These are phyloP conservation scores for Notechis scutatus DNA, from an alignment of 2,113 vertebrate genomes.

Conservation along the genomic window DNA sequence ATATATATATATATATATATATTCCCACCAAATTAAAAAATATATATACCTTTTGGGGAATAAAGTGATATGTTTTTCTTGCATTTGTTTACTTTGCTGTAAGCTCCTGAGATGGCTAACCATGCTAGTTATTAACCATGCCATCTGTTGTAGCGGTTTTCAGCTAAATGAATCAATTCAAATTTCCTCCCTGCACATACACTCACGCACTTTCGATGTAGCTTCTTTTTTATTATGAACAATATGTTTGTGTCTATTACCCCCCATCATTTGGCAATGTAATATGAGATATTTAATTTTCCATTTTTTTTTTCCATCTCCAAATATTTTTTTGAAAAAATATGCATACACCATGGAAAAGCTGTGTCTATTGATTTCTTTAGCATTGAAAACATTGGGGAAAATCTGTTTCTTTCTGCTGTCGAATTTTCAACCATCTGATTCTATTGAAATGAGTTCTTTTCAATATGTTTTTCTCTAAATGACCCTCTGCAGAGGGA, in stretches of 20 bases:
- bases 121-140: conserved; percentile 78
- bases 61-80: conserved; percentile 69
- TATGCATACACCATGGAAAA: conserved; percentile 71
- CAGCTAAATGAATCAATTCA: conserved; percentile 73
- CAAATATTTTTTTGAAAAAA: conserved; percentile 74
- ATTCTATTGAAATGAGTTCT: conserved; percentile 75
- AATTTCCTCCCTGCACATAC: conserved; percentile 54
- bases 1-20: conserved; percentile 10
- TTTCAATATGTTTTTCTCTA: conserved; percentile 61
- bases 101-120: conserved; percentile 80
- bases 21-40: conserved; percentile 67
- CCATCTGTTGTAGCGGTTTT: conserved; percentile 75
- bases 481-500: conserved; percentile 54
- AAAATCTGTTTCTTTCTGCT: conserved; percentile 77
- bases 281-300: conserved; percentile 76
- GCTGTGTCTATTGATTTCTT: conserved; percentile 75
- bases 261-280: conserved; percentile 74
- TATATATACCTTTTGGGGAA: conserved; percentile 64
- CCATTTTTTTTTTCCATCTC: conserved; percentile 73
- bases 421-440: conserved; percentile 75
- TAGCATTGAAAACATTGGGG: conserved; percentile 73
- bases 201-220: conserved; percentile 65
- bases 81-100: conserved; percentile 76
- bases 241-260: conserved; percentile 80
- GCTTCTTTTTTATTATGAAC: conserved; percentile 67